These are phyloP conservation scores for Picus viridis DNA, from an alignment of 2,797 vertebrate genomes.

Conservation along the genomic window DNA sequence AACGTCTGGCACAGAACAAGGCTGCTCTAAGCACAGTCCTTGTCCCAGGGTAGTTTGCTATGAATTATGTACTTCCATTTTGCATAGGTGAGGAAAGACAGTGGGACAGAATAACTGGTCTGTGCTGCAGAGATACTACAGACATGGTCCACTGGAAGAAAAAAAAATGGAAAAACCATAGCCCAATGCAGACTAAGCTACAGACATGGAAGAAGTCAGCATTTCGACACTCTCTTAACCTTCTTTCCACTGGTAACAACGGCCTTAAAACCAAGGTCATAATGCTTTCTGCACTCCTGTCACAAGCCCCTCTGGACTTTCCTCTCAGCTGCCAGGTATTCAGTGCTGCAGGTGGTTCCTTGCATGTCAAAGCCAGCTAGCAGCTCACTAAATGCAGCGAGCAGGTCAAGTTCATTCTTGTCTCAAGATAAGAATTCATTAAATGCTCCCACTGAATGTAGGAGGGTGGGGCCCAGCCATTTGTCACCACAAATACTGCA, in stretches of 20 bases:
- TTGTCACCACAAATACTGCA: conserved; percentile 60
- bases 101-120: neutral
- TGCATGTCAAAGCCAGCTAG: neutral
- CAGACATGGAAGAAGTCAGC: neutral
- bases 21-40: neutral
- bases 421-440: conserved; percentile 47
- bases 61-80: neutral
- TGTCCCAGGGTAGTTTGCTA: neutral
- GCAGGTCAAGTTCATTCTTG: conserved; percentile 70
- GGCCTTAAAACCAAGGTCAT: neutral
- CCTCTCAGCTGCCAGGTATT: neutral
- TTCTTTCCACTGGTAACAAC: neutral
- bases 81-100: neutral
- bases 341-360: neutral
- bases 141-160: neutral
- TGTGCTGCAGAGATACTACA: neutral
- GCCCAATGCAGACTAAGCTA: neutral
- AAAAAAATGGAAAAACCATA: neutral
- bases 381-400: neutral
- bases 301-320: neutral
- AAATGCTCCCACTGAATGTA: neutral
- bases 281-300: neutral
- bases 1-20: neutral
- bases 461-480: conserved; percentile 59
- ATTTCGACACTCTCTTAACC: neutral